Base-by-base conservation (phyloP, 2,888 invertebrate species). In the Hymenopus coronatus region DNA sequence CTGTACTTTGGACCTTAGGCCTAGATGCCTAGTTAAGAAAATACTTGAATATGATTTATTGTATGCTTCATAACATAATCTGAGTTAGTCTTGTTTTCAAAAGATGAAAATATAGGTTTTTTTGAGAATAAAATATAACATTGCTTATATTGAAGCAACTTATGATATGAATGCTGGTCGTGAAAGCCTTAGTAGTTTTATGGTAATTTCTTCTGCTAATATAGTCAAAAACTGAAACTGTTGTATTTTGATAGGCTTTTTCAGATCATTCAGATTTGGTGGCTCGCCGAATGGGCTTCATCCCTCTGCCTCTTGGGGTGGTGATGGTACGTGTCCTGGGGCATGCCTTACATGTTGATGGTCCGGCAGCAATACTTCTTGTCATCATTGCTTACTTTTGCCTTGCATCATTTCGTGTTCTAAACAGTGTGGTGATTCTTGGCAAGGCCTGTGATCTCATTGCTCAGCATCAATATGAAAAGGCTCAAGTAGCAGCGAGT, bases 241-340 rank as follows among this genome's bases (percentile, higher is more conserved):
- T 89, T 87, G 54, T 88, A 88, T 82, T 85, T 90, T 89, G 0
- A 70, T 92, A 95, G 94, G 98, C 99, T 0, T 98, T 98, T 93
- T 98, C 98, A 15, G 99, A 99, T 93, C 98, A 99, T 92, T 98
- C 98, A 0, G 99, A 99, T 93, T 93, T 98, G 91, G 98, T 99
- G 8, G 99, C 99, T 0, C 94, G 99, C 9, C 95, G 99, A 89
- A 99, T 99, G 98, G 99, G 99, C 0, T 99, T 99, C 93, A 99
- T 99, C 92, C 99, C 99, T 0, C 95, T 99, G 91, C 99, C 99
- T 0, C 93, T 99, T 83, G 97, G 98, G 0, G 98, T 99, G 15
- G 97, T 99, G 27, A 96, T 99, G 91, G 96, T 98, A 3, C 96
- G 98, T 90, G 98, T 99, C 0, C 94, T 99, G 30, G 96, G 96